These are phyloP conservation scores for Zootermopsis nevadensis DNA, from an alignment of 2,888 invertebrate genomes.

Conservation along the genomic window DNA sequence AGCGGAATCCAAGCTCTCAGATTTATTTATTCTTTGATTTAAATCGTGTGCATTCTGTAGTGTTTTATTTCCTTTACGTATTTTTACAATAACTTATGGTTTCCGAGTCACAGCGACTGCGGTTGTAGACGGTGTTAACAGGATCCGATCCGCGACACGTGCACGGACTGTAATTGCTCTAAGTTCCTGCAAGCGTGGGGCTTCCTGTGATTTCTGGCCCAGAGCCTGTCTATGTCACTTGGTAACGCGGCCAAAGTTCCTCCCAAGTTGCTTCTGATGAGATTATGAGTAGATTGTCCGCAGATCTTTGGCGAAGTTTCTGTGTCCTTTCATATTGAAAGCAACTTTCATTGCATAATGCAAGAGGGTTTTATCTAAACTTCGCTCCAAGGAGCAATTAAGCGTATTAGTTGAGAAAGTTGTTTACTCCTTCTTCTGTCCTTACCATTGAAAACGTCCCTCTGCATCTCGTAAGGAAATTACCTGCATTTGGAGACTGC, in stretches of 20 bases:
- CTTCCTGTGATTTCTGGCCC: too few species aligned
- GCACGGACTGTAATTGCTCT: too few species aligned
- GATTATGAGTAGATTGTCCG: slow-evolving; percentile 3
- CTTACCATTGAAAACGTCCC: not conserved
- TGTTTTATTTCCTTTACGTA: too few species aligned
- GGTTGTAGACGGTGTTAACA: too few species aligned
- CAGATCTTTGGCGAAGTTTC: not conserved
- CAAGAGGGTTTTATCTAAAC: not conserved
- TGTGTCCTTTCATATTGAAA: slow-evolving; percentile 16
- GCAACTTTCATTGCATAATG: slow-evolving; percentile 3
- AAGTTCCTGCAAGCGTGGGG: too few species aligned
- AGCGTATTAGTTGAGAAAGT: slow-evolving; percentile 12
- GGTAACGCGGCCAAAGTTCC: not conserved
- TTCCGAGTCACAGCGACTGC: too few species aligned
- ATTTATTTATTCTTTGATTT: too few species aligned
- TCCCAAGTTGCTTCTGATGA: not conserved
- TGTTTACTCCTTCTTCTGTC: not conserved
- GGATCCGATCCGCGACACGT: too few species aligned
- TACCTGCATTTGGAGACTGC: not conserved
- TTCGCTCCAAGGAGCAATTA: slow-evolving; percentile 10
- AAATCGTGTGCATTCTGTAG: too few species aligned
- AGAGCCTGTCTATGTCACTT: too few species aligned
- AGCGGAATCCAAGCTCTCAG: too few species aligned
- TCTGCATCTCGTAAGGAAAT: not conserved
- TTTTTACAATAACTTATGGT: too few species aligned